Base-by-base conservation (phyloP, 1,140 invertebrate species). In the Orius laevigatus region DNA sequence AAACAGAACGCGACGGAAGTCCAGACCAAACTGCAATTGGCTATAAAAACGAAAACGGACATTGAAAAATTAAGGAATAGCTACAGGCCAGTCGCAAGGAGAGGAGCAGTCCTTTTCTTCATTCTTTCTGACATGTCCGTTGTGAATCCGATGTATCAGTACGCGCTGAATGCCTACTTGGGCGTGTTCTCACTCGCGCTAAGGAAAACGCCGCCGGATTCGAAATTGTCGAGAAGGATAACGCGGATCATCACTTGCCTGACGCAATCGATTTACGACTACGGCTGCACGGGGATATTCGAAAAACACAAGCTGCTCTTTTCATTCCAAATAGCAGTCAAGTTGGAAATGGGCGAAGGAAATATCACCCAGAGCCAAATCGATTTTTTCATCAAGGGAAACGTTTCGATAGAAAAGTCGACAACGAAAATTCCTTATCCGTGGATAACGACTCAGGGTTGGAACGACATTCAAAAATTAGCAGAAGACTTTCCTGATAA, bases 381-480 rank as follows among this genome's bases (percentile, higher is more conserved):
- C n/a, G 81, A 91, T 56, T 92, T 92, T 66, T 91, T 92, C 58
- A 82, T 91, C 45, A 90, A 89, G 61, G 86, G 85, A 16, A 80
- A 77, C 55, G 72, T 85, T 1, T 69, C 75, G 0, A 60, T 89
- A 20, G 82, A 86, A 55, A 84, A 84, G 57, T 71, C 78, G n/a
- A 58, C 70, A 3, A 63, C 68, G 31, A 57, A 62, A 14, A 79
- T 77, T 63, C 80, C 84, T 1, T 73, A 73, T 16, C 57, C 64
- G 1, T 93, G 85, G 84, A 63, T 92, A 47, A 63, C 76, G 0
- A 57, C 72, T 2, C 35, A 50, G 48, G 52, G 76, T 40, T 92
- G 87, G 87, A 76, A 84, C 60, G 83, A 91, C 63, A 65, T 87
- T 50, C 63, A 83, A 1, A 81, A 81, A 59, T 59, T 92, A 14